These are phyloP conservation scores for Heteromyza rotundicornis DNA, from an alignment of 2,888 invertebrate species.

Conservation along the genomic window DNA sequence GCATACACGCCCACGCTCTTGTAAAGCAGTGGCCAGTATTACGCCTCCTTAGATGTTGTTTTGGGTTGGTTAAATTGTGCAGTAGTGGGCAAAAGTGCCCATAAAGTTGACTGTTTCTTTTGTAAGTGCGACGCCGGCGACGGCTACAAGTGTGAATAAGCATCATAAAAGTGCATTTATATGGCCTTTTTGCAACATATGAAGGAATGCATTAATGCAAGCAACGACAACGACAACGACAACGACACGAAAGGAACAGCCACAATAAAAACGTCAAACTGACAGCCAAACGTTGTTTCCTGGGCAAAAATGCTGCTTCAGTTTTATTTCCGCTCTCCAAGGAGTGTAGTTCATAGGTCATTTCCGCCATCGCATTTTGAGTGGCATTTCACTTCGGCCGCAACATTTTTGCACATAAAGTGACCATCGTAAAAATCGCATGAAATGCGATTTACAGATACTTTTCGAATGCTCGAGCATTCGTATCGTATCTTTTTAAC, in stretches of 20 bases:
- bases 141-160: slow-evolving; percentile 7
- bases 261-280: background rate
- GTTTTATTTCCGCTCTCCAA: background rate
- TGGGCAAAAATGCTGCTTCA: slow-evolving; percentile 7
- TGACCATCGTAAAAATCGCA: slow-evolving; percentile 9
- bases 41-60: too few species aligned
- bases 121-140: too few species aligned
- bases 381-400: background rate
- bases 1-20: too few species aligned
- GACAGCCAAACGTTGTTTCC: slow-evolving; percentile 4
- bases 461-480: too few species aligned
- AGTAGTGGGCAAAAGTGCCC: slow-evolving; percentile 6
- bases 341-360: background rate
- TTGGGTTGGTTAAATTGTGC: too few species aligned
- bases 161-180: slow-evolving; percentile 7
- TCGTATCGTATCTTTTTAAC: background rate
- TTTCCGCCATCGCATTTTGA: too few species aligned
- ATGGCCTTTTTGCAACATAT: background rate
- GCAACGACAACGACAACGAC: background rate
- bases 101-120: slow-evolving; percentile 1
- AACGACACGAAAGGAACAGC: slow-evolving; percentile 8
- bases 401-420: slow-evolving; percentile 4
- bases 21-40: too few species aligned
- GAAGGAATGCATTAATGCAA: slow-evolving; percentile 17
- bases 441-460: background rate